These are phyloP conservation scores for Aphelenchoides besseyi DNA, from an alignment of 1,140 invertebrate species.

Conservation along the genomic window DNA sequence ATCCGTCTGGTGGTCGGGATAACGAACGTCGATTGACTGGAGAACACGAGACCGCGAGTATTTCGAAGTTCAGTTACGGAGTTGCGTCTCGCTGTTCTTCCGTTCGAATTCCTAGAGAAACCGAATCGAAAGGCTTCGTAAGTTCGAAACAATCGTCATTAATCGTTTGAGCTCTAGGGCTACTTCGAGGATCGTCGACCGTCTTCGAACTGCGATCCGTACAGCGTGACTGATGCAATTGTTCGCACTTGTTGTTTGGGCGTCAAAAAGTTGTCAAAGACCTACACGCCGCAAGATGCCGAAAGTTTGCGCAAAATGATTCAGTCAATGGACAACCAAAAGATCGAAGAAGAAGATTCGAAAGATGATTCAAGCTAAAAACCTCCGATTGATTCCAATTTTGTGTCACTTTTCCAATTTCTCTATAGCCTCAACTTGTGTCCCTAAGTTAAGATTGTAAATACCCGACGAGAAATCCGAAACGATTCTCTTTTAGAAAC, in stretches of 20 bases:
- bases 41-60: slow-evolving; percentile 77
- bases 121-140: slow-evolving; percentile 74
- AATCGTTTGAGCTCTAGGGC: slow-evolving; percentile 68
- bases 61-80: slow-evolving; percentile 76
- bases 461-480: not conserved
- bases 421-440: not conserved
- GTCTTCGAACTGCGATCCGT: slow-evolving; percentile 85
- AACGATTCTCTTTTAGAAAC: slow-evolving; percentile 1
- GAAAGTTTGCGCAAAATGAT: slow-evolving; percentile 49
- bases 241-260: slow-evolving; percentile 54
- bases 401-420: not conserved
- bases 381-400: not conserved
- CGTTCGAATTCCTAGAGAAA: slow-evolving; percentile 76
- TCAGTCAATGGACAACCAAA: no score
- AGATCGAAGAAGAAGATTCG: not conserved
- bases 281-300: slow-evolving; percentile 49
- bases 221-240: slow-evolving; percentile 63
- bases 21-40: slow-evolving; percentile 80
- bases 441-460: not conserved
- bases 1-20: slow-evolving; percentile 76
- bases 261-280: slow-evolving; percentile 55
- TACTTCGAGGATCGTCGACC: slow-evolving; percentile 90
- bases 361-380: not conserved
- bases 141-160: not conserved
- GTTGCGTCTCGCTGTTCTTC: slow-evolving; percentile 77